Evolutionary conservation across 2,888 invertebrate species (phyloP).

Genomic region (Stenolophus ochropezus): DNA sequence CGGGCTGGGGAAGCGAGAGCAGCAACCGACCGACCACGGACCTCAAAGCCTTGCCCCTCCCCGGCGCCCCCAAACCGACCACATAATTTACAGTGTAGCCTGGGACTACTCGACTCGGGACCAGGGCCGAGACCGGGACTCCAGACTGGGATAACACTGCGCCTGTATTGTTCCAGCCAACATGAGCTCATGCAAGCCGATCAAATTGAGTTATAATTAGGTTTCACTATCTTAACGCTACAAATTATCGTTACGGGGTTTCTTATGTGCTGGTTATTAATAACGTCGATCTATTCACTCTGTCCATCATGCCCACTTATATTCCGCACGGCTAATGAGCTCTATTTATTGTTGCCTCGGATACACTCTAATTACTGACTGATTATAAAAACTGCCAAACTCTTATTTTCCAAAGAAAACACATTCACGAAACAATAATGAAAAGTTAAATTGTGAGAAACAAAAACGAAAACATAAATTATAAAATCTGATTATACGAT

Average conservation of each 20-base stretch:
- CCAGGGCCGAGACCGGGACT: neutral
- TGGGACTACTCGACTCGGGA: constrained; percentile 10
- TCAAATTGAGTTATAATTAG: constrained; percentile 44
- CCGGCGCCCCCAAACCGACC: constrained; percentile 34
- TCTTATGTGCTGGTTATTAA: constrained; percentile 34
- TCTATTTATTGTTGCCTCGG: neutral
- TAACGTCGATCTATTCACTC: constrained; percentile 11
- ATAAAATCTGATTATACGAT: no score
- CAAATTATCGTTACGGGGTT: constrained; percentile 36
- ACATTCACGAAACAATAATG: no score
- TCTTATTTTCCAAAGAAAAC: no score
- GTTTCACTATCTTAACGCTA: constrained; percentile 45
- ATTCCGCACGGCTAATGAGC: neutral
- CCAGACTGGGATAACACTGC: constrained; percentile 10
- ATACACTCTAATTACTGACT: neutral
- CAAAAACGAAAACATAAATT: no score
- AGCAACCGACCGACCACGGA: constrained; percentile 37
- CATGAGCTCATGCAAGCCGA: constrained; percentile 36
- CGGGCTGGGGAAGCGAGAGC: neutral
- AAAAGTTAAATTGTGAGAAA: no score
- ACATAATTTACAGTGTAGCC: constrained; percentile 53
- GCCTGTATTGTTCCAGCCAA: constrained; percentile 16
- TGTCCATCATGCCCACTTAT: neutral
- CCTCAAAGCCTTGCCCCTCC: constrained; percentile 41
- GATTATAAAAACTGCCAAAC: neutral